These are phyloP conservation scores for Saguinus imperator DNA, from an alignment of 2,113 vertebrate species.

Conservation along the genomic window DNA sequence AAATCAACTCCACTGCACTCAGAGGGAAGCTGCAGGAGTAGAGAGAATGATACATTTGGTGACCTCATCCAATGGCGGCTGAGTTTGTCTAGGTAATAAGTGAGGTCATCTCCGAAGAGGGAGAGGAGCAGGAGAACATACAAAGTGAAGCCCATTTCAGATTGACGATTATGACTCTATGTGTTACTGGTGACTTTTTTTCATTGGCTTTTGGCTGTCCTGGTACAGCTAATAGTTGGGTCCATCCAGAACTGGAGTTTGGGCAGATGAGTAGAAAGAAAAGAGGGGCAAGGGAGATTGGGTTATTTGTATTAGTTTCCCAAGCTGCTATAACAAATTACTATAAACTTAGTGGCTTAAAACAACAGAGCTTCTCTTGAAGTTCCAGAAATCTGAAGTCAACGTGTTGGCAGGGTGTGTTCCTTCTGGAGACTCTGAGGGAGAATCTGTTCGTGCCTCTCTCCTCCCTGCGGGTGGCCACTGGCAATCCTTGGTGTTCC, in stretches of 20 bases:
- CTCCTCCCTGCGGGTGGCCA: neutral
- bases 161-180: neutral
- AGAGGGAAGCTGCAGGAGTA: neutral
- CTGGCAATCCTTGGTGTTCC: neutral
- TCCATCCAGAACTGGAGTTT: neutral
- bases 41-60: neutral
- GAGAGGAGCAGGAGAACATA: accelerated
- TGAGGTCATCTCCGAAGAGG: neutral
- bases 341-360: neutral
- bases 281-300: neutral
- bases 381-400: neutral
- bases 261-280: neutral
- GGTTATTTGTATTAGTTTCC: neutral
- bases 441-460: neutral
- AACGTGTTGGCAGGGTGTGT: neutral
- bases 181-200: neutral
- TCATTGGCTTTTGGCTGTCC: neutral
- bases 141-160: neutral
- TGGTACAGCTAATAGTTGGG: no score
- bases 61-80: neutral
- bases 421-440: neutral
- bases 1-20: accelerated
- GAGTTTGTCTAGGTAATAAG: neutral
- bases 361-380: neutral
- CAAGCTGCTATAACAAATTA: neutral